Evolutionary conservation across 2,797 vertebrate genomes (phyloP).

Genomic region (Brachyrhaphis roseni): DNA sequence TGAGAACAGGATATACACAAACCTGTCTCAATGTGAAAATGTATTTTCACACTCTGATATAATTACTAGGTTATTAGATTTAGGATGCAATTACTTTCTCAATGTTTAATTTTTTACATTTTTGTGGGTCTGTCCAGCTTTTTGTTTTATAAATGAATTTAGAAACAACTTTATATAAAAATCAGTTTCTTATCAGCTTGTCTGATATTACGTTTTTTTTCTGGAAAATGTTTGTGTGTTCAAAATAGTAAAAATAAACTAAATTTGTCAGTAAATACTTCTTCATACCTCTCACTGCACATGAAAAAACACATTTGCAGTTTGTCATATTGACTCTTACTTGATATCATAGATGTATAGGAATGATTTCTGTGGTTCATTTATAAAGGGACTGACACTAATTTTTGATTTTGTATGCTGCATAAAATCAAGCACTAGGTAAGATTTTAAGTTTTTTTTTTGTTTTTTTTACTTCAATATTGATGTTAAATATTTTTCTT

Average conservation of each 20-base stretch:
- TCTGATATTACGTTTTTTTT: neutral
- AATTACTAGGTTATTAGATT: neutral
- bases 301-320: slow-evolving; percentile 8
- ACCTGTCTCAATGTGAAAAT: neutral
- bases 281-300: neutral
- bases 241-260: neutral
- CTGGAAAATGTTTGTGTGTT: neutral
- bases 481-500: slow-evolving; percentile 41
- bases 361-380: slow-evolving; percentile 22
- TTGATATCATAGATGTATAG: slow-evolving; percentile 39
- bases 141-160: neutral
- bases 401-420: slow-evolving; percentile 25
- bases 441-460: slow-evolving; percentile 7
- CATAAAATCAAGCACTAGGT: slow-evolving; percentile 12
- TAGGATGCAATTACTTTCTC: neutral
- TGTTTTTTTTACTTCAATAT: slow-evolving; percentile 39
- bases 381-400: slow-evolving; percentile 25
- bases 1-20: neutral
- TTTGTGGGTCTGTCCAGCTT: neutral
- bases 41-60: neutral
- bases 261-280: neutral
- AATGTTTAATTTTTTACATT: neutral
- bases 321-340: neutral
- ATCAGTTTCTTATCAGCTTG: neutral
- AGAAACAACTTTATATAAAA: neutral